Evolutionary conservation across 2,888 invertebrate genomes (phyloP), one percentile per base, ranked within the genome.

Genomic region (Meloe dianella): DNA sequence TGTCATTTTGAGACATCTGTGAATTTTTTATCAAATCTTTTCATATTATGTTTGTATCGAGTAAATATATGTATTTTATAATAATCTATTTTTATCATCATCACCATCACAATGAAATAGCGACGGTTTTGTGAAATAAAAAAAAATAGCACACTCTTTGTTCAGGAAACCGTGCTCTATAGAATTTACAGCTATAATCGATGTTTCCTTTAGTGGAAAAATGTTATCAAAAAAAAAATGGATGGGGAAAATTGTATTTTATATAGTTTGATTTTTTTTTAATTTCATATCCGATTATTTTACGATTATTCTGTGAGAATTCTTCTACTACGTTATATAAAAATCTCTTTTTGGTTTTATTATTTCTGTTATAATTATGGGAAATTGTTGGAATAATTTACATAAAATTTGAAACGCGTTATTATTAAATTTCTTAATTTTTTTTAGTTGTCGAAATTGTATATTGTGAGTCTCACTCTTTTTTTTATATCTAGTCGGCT

Each of bases 21-120:
- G 47, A 47, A 47, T 47, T 20, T 47, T 47, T 47, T 47, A 47
- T 47, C 47, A 20, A 9, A 47, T 47, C 47, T 41, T 20, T 35
- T 47, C 20, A 47, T 47, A 20, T 47, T 3, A 47, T 47, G 20
- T 47, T 47, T 47, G 47, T 47, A 47, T 20, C 20, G 10, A 47
- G 20, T 47, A 20, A 20, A 47, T 47, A 12, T 41, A 41, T 41
- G 7, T 30, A 9, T 47, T 47, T 20, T 20, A 20, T 9, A 20
- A 47, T 20, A 8, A 20, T 47, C 47, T 47, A 47, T 47, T 47
- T 47, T 47, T 47, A 47, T 20, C 47, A 47, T 9, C 47, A 47
- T 3, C n/a, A 41, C 10, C 20, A 47, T 22, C 9, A 20, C 6
- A 47, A 47, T 20, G 20, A 20, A 20, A 8, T 47, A 7, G 47